Conservation (phyloP, 2,888 invertebrate species). For the Epinotia brunnichana region DNA sequence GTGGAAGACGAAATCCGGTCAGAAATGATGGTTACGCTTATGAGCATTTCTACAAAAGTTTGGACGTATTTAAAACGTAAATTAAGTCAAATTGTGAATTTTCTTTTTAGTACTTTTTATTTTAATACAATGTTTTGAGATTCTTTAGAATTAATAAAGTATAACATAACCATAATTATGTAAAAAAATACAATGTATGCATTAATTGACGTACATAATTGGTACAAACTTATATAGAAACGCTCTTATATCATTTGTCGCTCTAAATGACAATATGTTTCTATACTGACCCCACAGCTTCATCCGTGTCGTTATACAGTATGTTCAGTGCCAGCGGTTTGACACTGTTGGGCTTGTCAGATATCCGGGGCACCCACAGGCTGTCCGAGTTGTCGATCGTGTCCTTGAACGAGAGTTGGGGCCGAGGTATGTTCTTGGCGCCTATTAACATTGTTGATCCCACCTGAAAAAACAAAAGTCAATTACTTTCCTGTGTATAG, state of each 20-base stretch:
- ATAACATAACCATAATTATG: no score
- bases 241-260: not conserved
- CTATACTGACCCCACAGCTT: conserved; percentile 79
- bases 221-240: no score
- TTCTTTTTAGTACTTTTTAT: no score
- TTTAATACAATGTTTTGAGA: no score
- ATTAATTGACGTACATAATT: no score
- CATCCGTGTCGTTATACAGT: conserved; percentile 86
- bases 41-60: no score
- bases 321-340: conserved; percentile 90
- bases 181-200: no score
- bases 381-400: conserved; percentile 91
- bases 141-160: no score
- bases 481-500: not conserved
- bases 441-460: conserved; percentile 84
- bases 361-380: conserved; percentile 93
- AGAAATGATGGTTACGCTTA: no score
- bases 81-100: no score
- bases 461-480: conserved; percentile 54
- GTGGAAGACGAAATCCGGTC: no score
- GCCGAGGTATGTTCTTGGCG: conserved; percentile 89
- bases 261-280: not conserved
- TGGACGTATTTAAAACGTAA: no score
- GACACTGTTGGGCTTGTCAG: conserved; percentile 93
- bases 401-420: conserved; percentile 93